phyloP scores from a whole-genome alignment of 2,797 vertebrate genomes.

The Clarias pachynema region DNA sequence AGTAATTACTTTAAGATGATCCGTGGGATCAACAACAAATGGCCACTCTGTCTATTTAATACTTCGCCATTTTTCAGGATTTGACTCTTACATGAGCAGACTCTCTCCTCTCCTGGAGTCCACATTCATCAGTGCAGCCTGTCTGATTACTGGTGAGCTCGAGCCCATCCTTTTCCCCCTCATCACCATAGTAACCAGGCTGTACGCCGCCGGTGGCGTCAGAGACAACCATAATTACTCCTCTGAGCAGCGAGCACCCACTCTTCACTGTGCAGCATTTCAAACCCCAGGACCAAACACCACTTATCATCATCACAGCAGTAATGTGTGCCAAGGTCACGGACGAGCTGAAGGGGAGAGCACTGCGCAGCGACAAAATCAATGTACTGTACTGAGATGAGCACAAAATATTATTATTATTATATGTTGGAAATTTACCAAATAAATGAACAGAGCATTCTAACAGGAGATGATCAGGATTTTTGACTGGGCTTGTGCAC shows the following conservation, averaged over 20 bases:
- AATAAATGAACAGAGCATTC: not conserved
- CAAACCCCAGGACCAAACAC: constrained; percentile 20
- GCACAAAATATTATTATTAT: not conserved
- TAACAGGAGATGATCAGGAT: not conserved
- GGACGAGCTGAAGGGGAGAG: no score
- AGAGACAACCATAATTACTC: constrained; percentile 45
- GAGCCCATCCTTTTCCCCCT: constrained; percentile 23
- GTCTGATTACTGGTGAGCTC: constrained; percentile 45
- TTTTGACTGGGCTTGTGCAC: not conserved
- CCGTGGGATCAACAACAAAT: not conserved
- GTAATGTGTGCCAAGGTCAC: not conserved
- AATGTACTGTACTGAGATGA: not conserved
- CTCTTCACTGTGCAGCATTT: constrained; percentile 20
- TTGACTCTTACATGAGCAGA: not conserved
- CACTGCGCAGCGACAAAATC: not conserved
- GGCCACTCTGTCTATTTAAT: not conserved
- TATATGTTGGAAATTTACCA: not conserved
- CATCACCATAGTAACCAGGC: constrained; percentile 50
- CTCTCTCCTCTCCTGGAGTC: not conserved
- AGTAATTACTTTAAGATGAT: not conserved
- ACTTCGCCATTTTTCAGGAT: not conserved
- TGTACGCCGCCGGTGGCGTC: constrained; percentile 14
- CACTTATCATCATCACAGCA: constrained; percentile 28
- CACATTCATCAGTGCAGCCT: constrained; percentile 26
- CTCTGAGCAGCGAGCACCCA: constrained; percentile 11